Evolutionary conservation across 2,797 vertebrate genomes (phyloP).

Genomic region (Pogoniulus pusillus): DNA sequence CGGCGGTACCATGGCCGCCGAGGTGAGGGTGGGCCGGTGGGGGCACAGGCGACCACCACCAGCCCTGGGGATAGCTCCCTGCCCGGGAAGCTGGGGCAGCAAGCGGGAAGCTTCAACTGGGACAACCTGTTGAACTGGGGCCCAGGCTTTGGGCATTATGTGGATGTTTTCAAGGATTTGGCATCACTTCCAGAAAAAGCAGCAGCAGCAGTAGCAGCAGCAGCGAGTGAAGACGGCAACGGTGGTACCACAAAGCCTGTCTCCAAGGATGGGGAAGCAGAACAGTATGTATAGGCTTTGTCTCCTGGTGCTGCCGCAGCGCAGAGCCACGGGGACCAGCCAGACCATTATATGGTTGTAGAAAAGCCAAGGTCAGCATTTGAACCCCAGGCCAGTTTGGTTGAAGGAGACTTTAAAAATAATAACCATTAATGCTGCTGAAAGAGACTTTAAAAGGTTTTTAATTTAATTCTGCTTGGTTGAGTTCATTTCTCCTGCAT

Average conservation of each 20-base stretch:
- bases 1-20: slow-evolving; percentile 91
- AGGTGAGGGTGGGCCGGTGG: slow-evolving; percentile 86
- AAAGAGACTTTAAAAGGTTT: slow-evolving; percentile 68
- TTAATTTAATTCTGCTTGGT: slow-evolving; percentile 75
- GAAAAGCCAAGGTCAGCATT: slow-evolving; percentile 58
- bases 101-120: slow-evolving; percentile 92
- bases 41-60: slow-evolving; percentile 68
- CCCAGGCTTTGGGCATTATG: slow-evolving; percentile 96
- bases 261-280: slow-evolving; percentile 90
- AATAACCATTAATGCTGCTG: slow-evolving; percentile 82
- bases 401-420: slow-evolving; percentile 73
- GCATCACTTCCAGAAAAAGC: slow-evolving; percentile 92
- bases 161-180: slow-evolving; percentile 97
- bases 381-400: slow-evolving; percentile 73
- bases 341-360: slow-evolving; percentile 59
- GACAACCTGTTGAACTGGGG: slow-evolving; percentile 99
- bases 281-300: slow-evolving; percentile 92
- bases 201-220: slow-evolving; percentile 65
- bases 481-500: slow-evolving; percentile 75
- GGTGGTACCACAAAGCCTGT: slow-evolving; percentile 84
- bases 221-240: slow-evolving; percentile 86
- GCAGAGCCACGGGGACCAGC: slow-evolving; percentile 10
- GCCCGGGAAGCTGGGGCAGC: slow-evolving; percentile 87
- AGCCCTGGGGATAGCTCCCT: slow-evolving; percentile 82
- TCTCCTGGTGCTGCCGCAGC: slow-evolving; percentile 13